Evolutionary conservation across 2,797 vertebrate species (phyloP).

Genomic region (Harpagifer antarcticus): DNA sequence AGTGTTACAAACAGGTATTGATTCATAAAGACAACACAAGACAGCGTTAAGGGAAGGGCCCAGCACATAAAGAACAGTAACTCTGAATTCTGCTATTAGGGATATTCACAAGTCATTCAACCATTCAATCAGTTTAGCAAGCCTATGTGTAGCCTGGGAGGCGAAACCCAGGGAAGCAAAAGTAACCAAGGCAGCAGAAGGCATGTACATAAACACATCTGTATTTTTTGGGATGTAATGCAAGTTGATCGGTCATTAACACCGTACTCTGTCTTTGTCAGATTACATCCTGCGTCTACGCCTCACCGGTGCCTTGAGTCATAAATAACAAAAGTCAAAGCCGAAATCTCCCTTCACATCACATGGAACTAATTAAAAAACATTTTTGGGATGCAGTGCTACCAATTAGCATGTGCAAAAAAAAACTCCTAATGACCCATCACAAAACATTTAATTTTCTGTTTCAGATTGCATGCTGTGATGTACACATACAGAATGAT

Average conservation of each 20-base stretch:
- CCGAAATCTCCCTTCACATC: no score
- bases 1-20: not conserved
- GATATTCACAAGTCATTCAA: not conserved
- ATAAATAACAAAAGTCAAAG: not conserved
- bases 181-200: no score
- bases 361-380: not conserved
- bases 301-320: not conserved
- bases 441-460: not conserved
- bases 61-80: no score
- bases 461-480: conserved; percentile 6
- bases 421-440: not conserved
- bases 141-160: not conserved
- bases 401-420: not conserved
- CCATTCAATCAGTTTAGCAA: not conserved
- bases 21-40: no score
- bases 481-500: not conserved
- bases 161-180: not conserved
- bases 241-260: not conserved
- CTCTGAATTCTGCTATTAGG: no score
- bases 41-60: no score
- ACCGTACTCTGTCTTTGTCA: not conserved
- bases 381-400: not conserved
- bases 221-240: not conserved
- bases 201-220: not conserved
- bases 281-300: not conserved